phyloP scores from a whole-genome alignment of 2,888 invertebrate genomes.

The Eulithis testata region DNA sequence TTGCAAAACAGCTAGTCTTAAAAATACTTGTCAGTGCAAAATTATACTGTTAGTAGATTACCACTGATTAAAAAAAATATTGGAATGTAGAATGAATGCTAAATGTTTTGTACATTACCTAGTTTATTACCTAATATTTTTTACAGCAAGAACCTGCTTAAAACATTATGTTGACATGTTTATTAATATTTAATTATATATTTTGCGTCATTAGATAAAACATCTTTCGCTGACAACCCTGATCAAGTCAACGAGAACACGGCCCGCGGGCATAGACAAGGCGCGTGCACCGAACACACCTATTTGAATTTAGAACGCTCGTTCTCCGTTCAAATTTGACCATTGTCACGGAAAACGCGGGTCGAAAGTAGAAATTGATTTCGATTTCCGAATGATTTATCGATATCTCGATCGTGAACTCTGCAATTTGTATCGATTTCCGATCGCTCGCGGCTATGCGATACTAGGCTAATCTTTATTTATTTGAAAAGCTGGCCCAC shows the following conservation, averaged over 20 bases:
- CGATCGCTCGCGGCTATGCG: constrained; percentile 23
- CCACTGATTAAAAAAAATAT: background rate
- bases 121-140: constrained; percentile 13
- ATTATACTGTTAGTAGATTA: background rate
- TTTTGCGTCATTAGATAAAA: constrained; percentile 25
- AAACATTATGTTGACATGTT: constrained; percentile 26
- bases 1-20: too few relatives aligned
- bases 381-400: constrained; percentile 43
- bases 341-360: constrained; percentile 65
- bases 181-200: constrained; percentile 28
- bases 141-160: constrained; percentile 9
- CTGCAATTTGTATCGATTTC: constrained; percentile 40
- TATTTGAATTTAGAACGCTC: constrained; percentile 64
- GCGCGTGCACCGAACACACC: constrained; percentile 66
- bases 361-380: constrained; percentile 45
- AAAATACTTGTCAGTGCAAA: too few relatives aligned
- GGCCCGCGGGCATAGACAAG: constrained; percentile 55
- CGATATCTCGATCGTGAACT: constrained; percentile 42
- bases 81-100: background rate
- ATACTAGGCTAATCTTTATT: constrained; percentile 31
- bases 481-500: constrained; percentile 33
- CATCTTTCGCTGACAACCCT: constrained; percentile 37
- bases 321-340: constrained; percentile 64
- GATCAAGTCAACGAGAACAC: constrained; percentile 47
- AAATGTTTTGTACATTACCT: background rate